Base-by-base conservation (phyloP, 2,113 vertebrate species). In the Ptilorrhoa leucosticta region DNA sequence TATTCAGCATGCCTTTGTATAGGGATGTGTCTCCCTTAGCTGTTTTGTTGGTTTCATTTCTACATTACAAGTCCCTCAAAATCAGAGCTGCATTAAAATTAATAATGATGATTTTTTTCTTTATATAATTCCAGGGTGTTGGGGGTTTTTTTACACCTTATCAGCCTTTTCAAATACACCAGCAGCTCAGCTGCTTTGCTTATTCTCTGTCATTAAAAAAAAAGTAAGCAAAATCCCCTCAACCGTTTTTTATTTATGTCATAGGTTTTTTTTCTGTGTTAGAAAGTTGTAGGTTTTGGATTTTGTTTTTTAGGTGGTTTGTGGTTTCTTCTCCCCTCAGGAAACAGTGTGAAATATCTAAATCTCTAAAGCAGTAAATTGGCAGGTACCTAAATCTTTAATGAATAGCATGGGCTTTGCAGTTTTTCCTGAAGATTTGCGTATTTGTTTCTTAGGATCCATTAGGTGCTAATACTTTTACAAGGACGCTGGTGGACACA, bases 281-380 rank as follows among this genome's bases (percentile, higher is more conserved):
- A 81, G 54, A 48, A 93, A 82, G 44, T 42, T 71, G 42, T 37
- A 54, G 20, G 28, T 21, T 90, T 87, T 26, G 23, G 14, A 1
- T 6, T 71, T 69, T 23, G 26, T 3, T 56, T 86, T 87, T 63
- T 9, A 47, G 53, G 8, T 58, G 27, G 9, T 44, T 68, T 56
- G 20, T 47, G 20, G n/a, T 48, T 80, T 35, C 57, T 72, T 60
- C 15, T 51, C 45, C 22, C 40, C 37, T 37, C 15, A n/a, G 79
- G 33, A 63, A 89, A 33, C 61, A 64, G 18, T 78, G 20, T 71
- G 86, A 76, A 96, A 94, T 42, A 30, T 21, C 69, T 92, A 50
- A 88, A 69, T 89, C 50, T 87, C 68, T 91, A 87, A 88, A 50
- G 35, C 13, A 27, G 69, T 89, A 77, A 71, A 93, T 81, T 80